phyloP scores from a whole-genome alignment of 2,797 vertebrate species.

The Sternotherus odoratus region DNA sequence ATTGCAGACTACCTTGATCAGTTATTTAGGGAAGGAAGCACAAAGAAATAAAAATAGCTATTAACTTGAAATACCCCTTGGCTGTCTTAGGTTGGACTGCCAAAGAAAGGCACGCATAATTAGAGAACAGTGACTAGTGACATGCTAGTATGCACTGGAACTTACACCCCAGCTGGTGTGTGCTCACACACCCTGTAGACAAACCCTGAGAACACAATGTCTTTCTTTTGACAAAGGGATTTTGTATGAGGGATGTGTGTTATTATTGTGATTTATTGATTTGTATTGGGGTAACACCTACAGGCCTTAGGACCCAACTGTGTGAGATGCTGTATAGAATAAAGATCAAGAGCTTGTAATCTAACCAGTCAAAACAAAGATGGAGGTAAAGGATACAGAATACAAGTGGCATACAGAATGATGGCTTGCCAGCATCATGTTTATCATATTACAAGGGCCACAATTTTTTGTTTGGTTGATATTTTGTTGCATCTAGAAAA shows the following conservation, averaged over 20 bases:
- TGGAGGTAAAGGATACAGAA: too few species aligned
- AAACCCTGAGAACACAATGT: background rate
- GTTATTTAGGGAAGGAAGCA: background rate
- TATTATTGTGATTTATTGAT: background rate
- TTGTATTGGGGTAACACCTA: background rate
- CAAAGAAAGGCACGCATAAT: background rate
- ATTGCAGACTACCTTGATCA: background rate
- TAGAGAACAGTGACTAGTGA: background rate
- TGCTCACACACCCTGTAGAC: too few species aligned
- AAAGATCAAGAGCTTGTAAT: too few species aligned
- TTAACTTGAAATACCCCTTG: background rate
- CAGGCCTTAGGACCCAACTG: background rate
- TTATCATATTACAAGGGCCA: too few species aligned
- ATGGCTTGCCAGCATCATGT: too few species aligned
- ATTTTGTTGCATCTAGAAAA: too few species aligned
- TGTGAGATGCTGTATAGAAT: background rate
- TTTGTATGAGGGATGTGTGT: background rate
- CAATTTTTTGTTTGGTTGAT: too few species aligned
- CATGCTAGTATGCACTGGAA: too few species aligned
- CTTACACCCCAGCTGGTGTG: too few species aligned
- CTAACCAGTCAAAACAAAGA: too few species aligned
- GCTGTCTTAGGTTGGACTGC: background rate
- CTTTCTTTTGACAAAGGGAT: background rate
- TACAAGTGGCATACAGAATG: too few species aligned
- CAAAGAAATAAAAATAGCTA: background rate